These are phyloP conservation scores for Cheirogaleus major DNA, from an alignment of 2,797 vertebrate genomes.

Conservation along the genomic window DNA sequence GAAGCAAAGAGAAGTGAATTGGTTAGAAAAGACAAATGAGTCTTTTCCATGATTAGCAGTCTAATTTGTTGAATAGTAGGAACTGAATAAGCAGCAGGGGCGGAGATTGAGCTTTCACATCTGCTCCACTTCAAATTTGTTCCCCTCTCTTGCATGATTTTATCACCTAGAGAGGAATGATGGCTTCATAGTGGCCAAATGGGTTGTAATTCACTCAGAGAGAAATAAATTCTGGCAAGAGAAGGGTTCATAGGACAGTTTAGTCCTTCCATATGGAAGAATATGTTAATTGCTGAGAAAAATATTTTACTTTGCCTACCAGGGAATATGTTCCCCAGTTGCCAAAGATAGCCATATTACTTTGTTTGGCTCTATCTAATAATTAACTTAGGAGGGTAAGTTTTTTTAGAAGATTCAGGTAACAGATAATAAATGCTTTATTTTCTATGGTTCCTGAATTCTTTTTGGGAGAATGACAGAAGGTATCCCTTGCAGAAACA, in stretches of 20 bases:
- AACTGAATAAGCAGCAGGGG: not conserved
- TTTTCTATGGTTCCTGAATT: slow-evolving; percentile 52
- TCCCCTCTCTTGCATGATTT: not conserved
- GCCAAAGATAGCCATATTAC: not conserved
- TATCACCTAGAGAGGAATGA: not conserved
- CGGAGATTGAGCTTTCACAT: not conserved
- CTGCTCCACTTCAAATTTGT: not conserved
- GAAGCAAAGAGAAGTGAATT: slow-evolving; percentile 9
- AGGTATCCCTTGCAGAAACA: slow-evolving; percentile 46
- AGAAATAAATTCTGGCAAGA: not conserved
- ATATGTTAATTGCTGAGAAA: not conserved
- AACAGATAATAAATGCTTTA: slow-evolving; percentile 54
- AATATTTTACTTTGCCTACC: not conserved
- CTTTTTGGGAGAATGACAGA: slow-evolving; percentile 26
- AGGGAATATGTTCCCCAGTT: not conserved
- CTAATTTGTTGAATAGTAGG: not conserved
- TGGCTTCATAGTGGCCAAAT: not conserved
- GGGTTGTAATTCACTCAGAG: not conserved
- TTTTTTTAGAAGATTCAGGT: not conserved
- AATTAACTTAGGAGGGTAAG: slow-evolving; percentile 8
- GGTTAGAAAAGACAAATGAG: not conserved
- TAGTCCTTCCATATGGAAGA: slow-evolving; percentile 11
- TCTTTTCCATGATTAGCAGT: not conserved
- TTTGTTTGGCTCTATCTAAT: not conserved
- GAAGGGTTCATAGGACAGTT: not conserved